phyloP scores from a whole-genome alignment of 1,140 invertebrate genomes.

The Amphibalanus amphitrite region DNA sequence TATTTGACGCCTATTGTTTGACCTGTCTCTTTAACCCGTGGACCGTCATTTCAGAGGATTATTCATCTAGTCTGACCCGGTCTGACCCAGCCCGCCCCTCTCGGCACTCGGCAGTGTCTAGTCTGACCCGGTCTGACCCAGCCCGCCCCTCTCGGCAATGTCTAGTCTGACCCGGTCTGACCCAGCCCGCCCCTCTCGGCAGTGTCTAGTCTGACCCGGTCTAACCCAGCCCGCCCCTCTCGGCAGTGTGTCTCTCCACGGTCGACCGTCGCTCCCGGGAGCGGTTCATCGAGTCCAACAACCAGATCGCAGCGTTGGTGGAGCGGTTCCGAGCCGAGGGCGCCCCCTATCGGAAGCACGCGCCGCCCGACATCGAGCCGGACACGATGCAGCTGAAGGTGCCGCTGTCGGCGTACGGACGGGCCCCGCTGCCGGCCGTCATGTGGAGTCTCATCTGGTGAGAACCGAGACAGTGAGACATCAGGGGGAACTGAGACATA shows the following conservation, averaged over 20 bases:
- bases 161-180: not conserved
- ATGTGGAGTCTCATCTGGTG: slow-evolving; percentile 58
- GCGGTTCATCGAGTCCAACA: slow-evolving; percentile 75
- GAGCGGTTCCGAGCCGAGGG: slow-evolving; percentile 79
- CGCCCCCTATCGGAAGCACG: slow-evolving; percentile 42
- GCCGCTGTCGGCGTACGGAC: slow-evolving; percentile 46
- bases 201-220: slow-evolving; percentile 21
- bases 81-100: no score
- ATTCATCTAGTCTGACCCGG: no score
- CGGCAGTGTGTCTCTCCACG: slow-evolving; percentile 63
- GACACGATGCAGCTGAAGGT: slow-evolving; percentile 32
- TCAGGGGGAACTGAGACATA: no score
- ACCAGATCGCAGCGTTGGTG: slow-evolving; percentile 74
- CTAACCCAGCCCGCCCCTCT: not conserved
- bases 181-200: slow-evolving; percentile 4
- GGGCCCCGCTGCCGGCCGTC: slow-evolving; percentile 47
- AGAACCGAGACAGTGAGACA: slow-evolving; percentile 22
- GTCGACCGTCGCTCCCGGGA: slow-evolving; percentile 74
- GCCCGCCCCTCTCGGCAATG: no score
- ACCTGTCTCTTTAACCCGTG: no score
- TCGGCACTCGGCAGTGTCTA: no score
- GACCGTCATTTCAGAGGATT: no score
- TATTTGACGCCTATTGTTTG: no score
- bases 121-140: no score
- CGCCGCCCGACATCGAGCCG: slow-evolving; percentile 20